Conservation (phyloP, 2,888 invertebrate species). For the Caenorhabditis imperialis region DNA sequence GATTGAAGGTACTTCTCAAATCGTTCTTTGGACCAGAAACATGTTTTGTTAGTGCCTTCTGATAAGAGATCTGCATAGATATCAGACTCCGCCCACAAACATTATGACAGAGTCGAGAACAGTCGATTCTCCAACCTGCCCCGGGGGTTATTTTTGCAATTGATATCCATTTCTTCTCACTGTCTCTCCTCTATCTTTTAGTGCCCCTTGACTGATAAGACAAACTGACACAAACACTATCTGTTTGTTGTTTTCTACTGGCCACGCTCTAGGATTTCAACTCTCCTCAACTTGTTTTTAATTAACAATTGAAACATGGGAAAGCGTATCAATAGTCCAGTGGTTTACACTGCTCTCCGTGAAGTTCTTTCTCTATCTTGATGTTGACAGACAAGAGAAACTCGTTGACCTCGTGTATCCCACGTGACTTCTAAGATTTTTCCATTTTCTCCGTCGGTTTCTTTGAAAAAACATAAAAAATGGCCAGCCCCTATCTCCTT, state of each 20-base stretch:
- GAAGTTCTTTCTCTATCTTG: too few species aligned
- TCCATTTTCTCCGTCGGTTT: too few species aligned
- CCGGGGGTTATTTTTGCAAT: constrained; percentile 25
- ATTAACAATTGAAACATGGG: too few species aligned
- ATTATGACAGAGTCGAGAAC: not conserved
- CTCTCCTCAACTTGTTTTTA: too few species aligned
- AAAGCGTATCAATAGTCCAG: too few species aligned
- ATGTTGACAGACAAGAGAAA: too few species aligned
- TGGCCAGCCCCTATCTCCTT: not conserved
- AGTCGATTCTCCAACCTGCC: too few species aligned
- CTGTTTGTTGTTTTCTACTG: constrained; percentile 39
- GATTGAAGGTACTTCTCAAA: constrained; percentile 1
- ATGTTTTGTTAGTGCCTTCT: constrained; percentile 12
- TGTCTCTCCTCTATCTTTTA: constrained; percentile 7
- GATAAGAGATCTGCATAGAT: constrained; percentile 6
- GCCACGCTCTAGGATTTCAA: too few species aligned
- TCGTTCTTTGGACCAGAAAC: not conserved
- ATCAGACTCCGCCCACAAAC: too few species aligned
- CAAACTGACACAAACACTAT: constrained; percentile 35
- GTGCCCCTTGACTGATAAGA: constrained; percentile 35
- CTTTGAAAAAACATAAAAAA: too few species aligned
- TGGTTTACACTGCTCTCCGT: too few species aligned
- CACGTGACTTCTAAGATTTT: constrained; percentile 14
- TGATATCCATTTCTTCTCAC: constrained; percentile 17
- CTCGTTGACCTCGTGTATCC: constrained; percentile 20